A percentile compares a stretch with the other conserved stretches of the same genome.
These are phyloP conservation scores for Brenthis ino DNA, from an alignment of 2,888 invertebrate species.

Conservation along the genomic window DNA sequence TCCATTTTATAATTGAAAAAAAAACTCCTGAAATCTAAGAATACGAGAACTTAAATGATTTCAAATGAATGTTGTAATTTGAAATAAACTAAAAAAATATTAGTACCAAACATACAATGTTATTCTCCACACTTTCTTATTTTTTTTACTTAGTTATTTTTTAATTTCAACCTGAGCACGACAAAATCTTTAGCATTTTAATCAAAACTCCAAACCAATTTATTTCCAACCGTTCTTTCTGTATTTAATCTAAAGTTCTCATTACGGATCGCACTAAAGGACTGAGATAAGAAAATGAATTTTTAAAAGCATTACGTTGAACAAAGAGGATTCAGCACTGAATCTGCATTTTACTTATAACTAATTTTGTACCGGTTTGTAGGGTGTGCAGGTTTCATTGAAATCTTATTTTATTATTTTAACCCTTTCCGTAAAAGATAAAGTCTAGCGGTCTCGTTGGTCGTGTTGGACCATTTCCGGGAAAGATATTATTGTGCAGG, in stretches of 20 bases:
- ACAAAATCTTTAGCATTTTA: constrained; percentile 27
- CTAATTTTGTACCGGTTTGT: constrained; percentile 42
- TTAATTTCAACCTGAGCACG: constrained; percentile 14
- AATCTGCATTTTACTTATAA: constrained; percentile 53
- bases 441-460: too few relatives aligned
- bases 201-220: constrained; percentile 28
- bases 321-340: constrained; percentile 43
- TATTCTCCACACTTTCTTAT: constrained; percentile 8
- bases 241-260: constrained; percentile 34
- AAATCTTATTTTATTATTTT: background rate
- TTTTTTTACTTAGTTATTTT: background rate
- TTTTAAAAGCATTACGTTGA: constrained; percentile 36
- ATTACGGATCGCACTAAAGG: constrained; percentile 30
- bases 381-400: constrained; percentile 22
- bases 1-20: too few relatives aligned
- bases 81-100: too few relatives aligned
- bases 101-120: background rate
- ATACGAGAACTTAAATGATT: too few relatives aligned
- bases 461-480: too few relatives aligned
- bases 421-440: background rate
- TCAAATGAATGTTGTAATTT: too few relatives aligned
- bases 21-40: too few relatives aligned
- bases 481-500: too few relatives aligned
- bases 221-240: constrained; percentile 25
- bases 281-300: constrained; percentile 38